Percentiles rank a stretch among this genome's conserved stretches.
These are phyloP conservation scores for Acanthis flammea DNA, from an alignment of 2,797 vertebrate species.

Conservation along the genomic window DNA sequence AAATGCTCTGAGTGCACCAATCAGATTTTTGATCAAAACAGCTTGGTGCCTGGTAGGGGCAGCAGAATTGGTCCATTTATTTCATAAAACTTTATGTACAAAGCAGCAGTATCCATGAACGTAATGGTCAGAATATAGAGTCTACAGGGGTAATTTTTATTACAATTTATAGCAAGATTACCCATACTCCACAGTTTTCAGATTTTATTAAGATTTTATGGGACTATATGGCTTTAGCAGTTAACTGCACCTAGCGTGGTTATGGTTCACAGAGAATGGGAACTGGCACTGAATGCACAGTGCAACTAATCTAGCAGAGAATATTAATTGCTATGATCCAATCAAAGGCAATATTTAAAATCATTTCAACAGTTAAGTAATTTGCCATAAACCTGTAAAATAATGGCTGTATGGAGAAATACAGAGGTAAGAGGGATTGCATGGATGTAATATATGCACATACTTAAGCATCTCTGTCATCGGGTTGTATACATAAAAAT, in stretches of 20 bases:
- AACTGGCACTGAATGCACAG: conserved; percentile 11
- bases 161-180: conserved; percentile 77
- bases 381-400: conserved; percentile 30
- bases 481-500: not conserved
- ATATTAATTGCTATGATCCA: conserved; percentile 67
- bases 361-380: conserved; percentile 50
- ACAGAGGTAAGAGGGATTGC: not conserved
- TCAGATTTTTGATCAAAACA: conserved; percentile 73
- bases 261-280: conserved; percentile 41
- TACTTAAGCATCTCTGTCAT: not conserved
- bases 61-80: conserved; percentile 75
- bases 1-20: conserved; percentile 23
- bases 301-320: conserved; percentile 52
- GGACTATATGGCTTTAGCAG: conserved; percentile 38
- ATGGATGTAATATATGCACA: not conserved
- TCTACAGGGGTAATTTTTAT: conserved; percentile 77
- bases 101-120: conserved; percentile 74
- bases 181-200: conserved; percentile 71
- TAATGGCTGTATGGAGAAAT: not conserved
- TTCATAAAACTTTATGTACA: conserved; percentile 82
- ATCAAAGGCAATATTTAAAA: conserved; percentile 63
- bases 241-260: conserved; percentile 35
- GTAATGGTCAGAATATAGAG: conserved; percentile 76
- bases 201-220: conserved; percentile 78
- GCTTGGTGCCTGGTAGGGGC: conserved; percentile 54